Evolutionary conservation across 2,113 vertebrate genomes (phyloP).

Genomic region (Noctilio leporinus): DNA sequence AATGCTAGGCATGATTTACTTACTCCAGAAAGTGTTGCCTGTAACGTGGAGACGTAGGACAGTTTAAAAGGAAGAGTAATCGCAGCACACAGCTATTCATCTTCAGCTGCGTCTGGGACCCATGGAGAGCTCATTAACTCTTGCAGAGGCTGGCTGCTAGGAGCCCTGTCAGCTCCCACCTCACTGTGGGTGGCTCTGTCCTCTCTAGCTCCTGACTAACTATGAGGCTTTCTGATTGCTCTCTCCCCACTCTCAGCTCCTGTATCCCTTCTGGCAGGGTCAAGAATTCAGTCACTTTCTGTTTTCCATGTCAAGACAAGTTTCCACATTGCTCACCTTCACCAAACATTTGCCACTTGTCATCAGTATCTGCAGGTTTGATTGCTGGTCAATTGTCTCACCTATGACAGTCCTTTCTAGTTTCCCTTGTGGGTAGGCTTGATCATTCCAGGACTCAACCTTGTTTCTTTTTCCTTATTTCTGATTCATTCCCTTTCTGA

Average conservation of each 20-base stretch:
- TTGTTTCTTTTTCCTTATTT: neutral
- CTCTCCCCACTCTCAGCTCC: neutral
- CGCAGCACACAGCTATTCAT: slow-evolving; percentile 56
- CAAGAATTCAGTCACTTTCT: neutral
- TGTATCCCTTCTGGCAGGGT: neutral
- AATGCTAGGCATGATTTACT: slow-evolving; percentile 63
- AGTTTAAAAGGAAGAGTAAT: slow-evolving; percentile 66
- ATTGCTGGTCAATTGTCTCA: neutral
- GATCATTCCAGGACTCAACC: neutral
- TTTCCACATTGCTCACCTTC: neutral
- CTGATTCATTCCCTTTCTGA: neutral
- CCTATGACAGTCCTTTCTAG: neutral
- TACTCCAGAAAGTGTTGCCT: slow-evolving; percentile 61
- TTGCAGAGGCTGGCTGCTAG: slow-evolving; percentile 22
- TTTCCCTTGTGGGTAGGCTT: neutral
- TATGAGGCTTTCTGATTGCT: neutral
- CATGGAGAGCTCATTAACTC: slow-evolving; percentile 50
- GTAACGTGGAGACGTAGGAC: slow-evolving; percentile 40
- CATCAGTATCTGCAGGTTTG: neutral
- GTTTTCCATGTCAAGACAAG: neutral
- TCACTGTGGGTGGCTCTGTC: neutral
- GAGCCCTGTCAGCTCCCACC: neutral
- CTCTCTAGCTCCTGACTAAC: neutral
- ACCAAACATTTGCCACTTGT: neutral
- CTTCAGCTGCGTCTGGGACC: slow-evolving; percentile 2